phyloP scores from a whole-genome alignment of 2,888 invertebrate genomes.

The Antheraea yamamai region DNA sequence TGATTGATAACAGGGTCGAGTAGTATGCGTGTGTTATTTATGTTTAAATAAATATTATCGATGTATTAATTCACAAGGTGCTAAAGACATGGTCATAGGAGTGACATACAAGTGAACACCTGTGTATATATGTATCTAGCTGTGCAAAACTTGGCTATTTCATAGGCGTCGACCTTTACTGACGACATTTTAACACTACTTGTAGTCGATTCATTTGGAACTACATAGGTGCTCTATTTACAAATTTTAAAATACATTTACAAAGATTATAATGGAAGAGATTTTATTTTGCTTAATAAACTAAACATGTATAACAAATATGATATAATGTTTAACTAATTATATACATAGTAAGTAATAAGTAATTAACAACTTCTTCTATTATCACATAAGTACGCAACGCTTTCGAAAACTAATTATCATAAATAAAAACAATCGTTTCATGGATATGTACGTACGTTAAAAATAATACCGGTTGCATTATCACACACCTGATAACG shows the following conservation, averaged over 20 bases:
- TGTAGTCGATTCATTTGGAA: slow-evolving; percentile 46
- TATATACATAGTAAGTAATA: slow-evolving; percentile 70
- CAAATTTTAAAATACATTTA: slow-evolving; percentile 42
- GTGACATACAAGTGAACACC: neutral
- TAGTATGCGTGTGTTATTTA: neutral
- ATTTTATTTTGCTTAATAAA: slow-evolving; percentile 46
- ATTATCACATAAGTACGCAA: slow-evolving; percentile 81
- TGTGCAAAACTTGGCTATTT: neutral
- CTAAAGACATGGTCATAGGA: slow-evolving; percentile 10
- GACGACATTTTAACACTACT: slow-evolving; percentile 26
- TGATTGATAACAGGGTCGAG: slow-evolving; percentile 25
- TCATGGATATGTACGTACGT: slow-evolving; percentile 68
- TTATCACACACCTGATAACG: slow-evolving; percentile 49
- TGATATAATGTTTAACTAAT: slow-evolving; percentile 56
- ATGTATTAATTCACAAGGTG: slow-evolving; percentile 20
- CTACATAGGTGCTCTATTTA: slow-evolving; percentile 41
- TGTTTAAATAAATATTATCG: slow-evolving; percentile 27
- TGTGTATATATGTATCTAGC: neutral
- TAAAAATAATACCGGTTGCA: slow-evolving; percentile 67
- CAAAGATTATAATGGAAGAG: slow-evolving; percentile 54
- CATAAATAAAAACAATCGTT: slow-evolving; percentile 59
- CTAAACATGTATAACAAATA: slow-evolving; percentile 44
- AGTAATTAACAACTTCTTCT: slow-evolving; percentile 62
- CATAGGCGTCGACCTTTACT: neutral
- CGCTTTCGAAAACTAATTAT: slow-evolving; percentile 60